Evolutionary conservation across 23 tunicate species (phyloP), one percentile per base, ranked within the genome.

Genomic region (Halocynthia aurantium): DNA sequence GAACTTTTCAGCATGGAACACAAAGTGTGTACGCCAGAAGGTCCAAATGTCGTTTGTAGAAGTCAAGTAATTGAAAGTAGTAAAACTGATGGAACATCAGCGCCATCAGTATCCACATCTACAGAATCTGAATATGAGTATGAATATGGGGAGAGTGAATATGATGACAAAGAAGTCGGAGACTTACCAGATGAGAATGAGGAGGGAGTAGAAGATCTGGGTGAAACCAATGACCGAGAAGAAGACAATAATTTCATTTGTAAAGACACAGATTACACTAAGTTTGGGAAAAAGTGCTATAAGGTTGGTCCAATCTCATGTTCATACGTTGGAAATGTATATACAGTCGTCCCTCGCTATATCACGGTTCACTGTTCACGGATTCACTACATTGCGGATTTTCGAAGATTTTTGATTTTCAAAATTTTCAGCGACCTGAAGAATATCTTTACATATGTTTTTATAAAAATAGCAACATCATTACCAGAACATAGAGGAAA

Each of bases 221-320:
- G 9, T 15, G 70, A 65, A 15, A 65, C 22, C 19, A 49, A 65
- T 10, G 70, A 65, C 44, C 44, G 44, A 65, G 63, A n/a, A 2
- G 70, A 65, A 20, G 22, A 65, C 19, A 9, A 40, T 65, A 49
- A 65, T 8, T 65, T 5, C 31, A 15, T 49, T 10, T 65, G 70
- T 65, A 9, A 10, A 15, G 70, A 65, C 19, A 10, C 6, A 65
- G 70, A 65, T 6, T 65, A 65, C 19, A 6, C 31, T 9, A 65
- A 65, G 31, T 15, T 65, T 9, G 70, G 70, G 19, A 65, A 65
- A 49, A 65, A 65, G 31, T 65, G 70, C 70, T 65, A 65, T 15
- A 65, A 65, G 70, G 70, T 65, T 20, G 9, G 31, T 11, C 2
- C 0, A 31, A 31, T 31, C 44, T 31, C 44, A 31, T 31, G 4